Percentiles rank a stretch among this genome's conserved stretches.
Evolutionary conservation across 2,888 invertebrate genomes (phyloP).

Genomic region (Diaperis boleti): DNA sequence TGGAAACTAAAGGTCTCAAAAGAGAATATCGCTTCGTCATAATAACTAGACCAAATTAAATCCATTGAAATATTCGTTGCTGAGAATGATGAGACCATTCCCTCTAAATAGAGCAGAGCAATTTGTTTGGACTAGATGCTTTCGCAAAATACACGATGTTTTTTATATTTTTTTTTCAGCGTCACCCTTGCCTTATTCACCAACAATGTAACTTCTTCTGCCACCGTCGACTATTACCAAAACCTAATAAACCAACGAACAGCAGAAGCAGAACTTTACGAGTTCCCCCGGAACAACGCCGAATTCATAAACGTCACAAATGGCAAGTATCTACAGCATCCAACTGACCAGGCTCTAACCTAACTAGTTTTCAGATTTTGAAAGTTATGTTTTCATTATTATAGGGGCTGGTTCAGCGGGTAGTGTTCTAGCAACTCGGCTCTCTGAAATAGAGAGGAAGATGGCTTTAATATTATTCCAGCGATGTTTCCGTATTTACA

Average conservation of each 20-base stretch:
- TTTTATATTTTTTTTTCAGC: too few relatives aligned
- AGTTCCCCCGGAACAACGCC: background rate
- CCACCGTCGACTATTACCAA: slow-evolving; percentile 7
- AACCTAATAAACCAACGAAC: slow-evolving; percentile 12
- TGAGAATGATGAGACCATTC: too few relatives aligned
- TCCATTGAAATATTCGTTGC: too few relatives aligned
- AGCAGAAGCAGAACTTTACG: slow-evolving; percentile 7
- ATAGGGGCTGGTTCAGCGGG: slow-evolving; percentile 49
- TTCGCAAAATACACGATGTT: too few relatives aligned
- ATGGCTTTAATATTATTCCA: slow-evolving; percentile 47
- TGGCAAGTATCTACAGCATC: background rate
- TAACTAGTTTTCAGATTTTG: slow-evolving; percentile 44
- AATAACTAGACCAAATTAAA: too few relatives aligned
- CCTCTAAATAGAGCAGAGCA: too few relatives aligned
- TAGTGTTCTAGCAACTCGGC: slow-evolving; percentile 44
- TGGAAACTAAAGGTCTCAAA: too few relatives aligned
- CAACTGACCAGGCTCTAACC: background rate
- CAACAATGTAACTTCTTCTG: background rate
- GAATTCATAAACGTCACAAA: slow-evolving; percentile 16
- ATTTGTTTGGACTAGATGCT: too few relatives aligned
- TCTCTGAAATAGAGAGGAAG: slow-evolving; percentile 45
- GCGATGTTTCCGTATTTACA: slow-evolving; percentile 21
- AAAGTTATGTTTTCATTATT: slow-evolving; percentile 46
- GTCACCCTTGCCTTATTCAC: too few relatives aligned
- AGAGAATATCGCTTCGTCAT: too few relatives aligned